Evolutionary conservation across 2,113 vertebrate genomes (phyloP).

Genomic region (Oceanodroma tethys): DNA sequence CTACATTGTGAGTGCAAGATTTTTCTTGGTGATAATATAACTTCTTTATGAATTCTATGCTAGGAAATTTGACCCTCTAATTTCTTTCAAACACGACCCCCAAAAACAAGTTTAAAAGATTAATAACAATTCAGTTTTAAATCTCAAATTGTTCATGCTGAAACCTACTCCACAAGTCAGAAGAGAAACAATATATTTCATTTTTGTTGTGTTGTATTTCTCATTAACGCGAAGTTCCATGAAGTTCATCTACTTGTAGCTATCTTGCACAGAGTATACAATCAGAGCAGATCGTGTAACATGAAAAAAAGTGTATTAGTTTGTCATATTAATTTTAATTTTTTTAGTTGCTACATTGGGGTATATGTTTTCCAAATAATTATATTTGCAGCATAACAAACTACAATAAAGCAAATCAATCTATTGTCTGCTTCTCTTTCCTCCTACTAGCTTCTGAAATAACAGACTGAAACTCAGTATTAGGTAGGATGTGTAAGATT

Average conservation of each 20-base stretch:
- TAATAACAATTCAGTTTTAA: not conserved
- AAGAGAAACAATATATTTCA: not conserved
- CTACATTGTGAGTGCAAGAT: not conserved
- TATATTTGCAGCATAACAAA: not conserved
- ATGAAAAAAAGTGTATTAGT: not conserved
- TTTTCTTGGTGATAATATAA: not conserved
- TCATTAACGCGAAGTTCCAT: not conserved
- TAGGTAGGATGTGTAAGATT: not conserved
- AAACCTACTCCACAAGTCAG: not conserved
- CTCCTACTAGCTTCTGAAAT: not conserved
- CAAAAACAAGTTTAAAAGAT: not conserved
- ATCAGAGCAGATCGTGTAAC: not conserved
- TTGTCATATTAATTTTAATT: not conserved
- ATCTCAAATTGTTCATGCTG: not conserved
- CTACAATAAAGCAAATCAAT: not conserved
- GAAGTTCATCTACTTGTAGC: not conserved
- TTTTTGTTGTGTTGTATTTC: not conserved
- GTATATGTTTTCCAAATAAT: not conserved
- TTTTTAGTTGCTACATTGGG: not conserved
- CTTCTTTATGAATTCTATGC: not conserved
- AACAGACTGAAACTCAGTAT: not conserved
- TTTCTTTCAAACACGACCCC: not conserved
- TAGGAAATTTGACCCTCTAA: not conserved
- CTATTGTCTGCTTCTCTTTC: not conserved
- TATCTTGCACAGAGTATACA: not conserved